These are phyloP conservation scores for Pleuronectes platessa DNA, from an alignment of 2,113 vertebrate genomes.

Conservation along the genomic window DNA sequence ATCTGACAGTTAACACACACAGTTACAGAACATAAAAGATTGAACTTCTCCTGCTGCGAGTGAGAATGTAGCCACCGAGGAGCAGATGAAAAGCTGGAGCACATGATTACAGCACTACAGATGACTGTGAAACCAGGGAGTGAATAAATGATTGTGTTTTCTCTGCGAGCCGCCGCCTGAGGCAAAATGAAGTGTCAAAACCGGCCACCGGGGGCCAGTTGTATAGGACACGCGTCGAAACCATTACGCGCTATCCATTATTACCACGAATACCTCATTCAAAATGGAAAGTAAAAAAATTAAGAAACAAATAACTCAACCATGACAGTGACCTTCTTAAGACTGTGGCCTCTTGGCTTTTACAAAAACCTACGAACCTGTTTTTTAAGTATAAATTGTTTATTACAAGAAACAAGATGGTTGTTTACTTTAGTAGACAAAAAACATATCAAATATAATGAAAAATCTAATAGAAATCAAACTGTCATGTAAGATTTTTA, in stretches of 20 bases:
- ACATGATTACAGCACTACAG: background rate
- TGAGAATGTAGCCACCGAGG: background rate
- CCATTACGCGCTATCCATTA: background rate
- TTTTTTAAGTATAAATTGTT: background rate
- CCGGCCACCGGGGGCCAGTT: constrained; percentile 5
- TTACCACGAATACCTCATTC: constrained; percentile 6
- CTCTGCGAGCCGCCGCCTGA: constrained; percentile 13
- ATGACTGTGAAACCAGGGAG: background rate
- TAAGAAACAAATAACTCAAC: constrained; percentile 5
- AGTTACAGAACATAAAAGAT: constrained; percentile 34
- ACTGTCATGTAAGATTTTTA: too few relatives aligned
- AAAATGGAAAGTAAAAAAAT: background rate
- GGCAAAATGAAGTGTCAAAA: constrained; percentile 36
- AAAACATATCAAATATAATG: too few relatives aligned
- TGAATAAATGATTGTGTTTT: constrained; percentile 52
- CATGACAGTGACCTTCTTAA: background rate
- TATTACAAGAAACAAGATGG: background rate
- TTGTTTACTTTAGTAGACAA: too few relatives aligned
- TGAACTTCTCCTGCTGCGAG: background rate
- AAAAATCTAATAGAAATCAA: background rate
- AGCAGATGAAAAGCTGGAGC: background rate
- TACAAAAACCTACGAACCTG: background rate
- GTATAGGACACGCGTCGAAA: background rate
- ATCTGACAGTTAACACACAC: background rate
- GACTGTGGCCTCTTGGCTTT: background rate